Conservation (phyloP, 2,797 vertebrate genomes). For the Cuculus canorus region DNA sequence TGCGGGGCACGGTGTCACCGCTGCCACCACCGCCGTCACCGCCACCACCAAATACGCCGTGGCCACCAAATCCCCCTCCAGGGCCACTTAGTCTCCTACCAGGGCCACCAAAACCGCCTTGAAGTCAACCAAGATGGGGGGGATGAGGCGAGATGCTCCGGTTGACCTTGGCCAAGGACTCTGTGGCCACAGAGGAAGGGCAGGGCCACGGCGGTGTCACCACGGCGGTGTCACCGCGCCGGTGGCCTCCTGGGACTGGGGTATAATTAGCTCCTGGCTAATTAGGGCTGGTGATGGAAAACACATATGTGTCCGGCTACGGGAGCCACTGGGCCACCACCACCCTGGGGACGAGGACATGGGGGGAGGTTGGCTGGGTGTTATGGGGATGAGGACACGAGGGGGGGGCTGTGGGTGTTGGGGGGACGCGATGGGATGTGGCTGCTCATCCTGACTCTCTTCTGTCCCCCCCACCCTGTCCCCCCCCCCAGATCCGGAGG, state of each 20-base stretch:
- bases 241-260: neutral
- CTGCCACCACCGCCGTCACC: neutral
- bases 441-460: neutral
- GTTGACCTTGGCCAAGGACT: neutral
- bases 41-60: too few species aligned
- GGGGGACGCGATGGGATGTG: too few species aligned
- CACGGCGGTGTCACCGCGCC: neutral
- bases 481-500: slow-evolving; percentile 85
- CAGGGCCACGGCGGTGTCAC: neutral
- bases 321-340: neutral
- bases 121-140: too few species aligned
- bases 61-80: neutral
- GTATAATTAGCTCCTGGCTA: neutral
- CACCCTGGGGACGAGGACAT: neutral
- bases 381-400: too few species aligned
- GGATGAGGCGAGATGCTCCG: neutral
- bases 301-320: neutral
- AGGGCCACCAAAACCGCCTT: neutral
- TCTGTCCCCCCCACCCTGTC: neutral
- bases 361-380: neutral
- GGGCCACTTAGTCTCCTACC: too few species aligned
- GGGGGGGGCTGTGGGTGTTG: fast-evolving
- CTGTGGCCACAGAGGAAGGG: neutral
- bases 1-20: neutral
- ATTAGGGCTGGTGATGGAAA: neutral